phyloP scores from a whole-genome alignment of 2,888 invertebrate species.

The Heliconius cydno region DNA sequence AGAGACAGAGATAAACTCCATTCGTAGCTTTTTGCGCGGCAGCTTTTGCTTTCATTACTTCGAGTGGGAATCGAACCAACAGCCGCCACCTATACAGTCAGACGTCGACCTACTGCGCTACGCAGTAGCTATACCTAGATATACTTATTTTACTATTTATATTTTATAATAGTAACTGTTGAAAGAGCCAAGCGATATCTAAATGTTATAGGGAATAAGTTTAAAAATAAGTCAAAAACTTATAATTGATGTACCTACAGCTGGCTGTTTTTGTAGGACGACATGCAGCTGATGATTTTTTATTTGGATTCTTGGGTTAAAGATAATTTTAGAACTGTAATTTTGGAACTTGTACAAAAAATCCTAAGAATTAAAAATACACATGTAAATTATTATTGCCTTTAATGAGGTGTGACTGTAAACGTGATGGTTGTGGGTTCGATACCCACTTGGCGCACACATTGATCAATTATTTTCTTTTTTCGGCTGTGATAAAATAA shows the following conservation, averaged over 20 bases:
- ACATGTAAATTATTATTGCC: neutral
- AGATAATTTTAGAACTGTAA: constrained; percentile 20
- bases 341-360: constrained; percentile 30
- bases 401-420: neutral
- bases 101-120: neutral
- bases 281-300: constrained; percentile 37
- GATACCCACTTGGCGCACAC: neutral
- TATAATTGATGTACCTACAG: constrained; percentile 45
- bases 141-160: no score
- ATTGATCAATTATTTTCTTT: neutral
- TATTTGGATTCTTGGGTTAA: constrained; percentile 28
- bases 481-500: neutral
- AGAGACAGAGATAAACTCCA: no score
- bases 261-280: constrained; percentile 40
- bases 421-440: neutral
- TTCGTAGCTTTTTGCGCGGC: no score
- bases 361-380: neutral
- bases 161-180: no score
- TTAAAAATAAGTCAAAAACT: constrained; percentile 34
- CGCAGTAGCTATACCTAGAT: neutral
- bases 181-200: neutral
- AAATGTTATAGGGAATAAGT: neutral
- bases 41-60: no score
- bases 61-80: neutral
- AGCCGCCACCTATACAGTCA: neutral